Evolutionary conservation across 2,797 vertebrate genomes (phyloP).

Genomic region (Leptoclinus maculatus): DNA sequence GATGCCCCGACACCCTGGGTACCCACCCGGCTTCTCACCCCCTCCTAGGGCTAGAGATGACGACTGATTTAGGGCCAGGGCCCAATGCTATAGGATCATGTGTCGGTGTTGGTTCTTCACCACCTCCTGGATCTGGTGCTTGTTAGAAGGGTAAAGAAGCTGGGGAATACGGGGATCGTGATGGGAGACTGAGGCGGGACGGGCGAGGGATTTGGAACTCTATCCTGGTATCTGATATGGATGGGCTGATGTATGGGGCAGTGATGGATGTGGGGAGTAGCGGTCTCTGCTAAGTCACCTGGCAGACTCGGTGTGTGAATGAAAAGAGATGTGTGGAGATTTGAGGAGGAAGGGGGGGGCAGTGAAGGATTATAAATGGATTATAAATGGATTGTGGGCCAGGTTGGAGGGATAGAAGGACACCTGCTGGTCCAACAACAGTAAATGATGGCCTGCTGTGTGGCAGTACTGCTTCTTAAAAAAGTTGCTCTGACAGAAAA

Average conservation of each 20-base stretch:
- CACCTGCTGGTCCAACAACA: conserved; percentile 56
- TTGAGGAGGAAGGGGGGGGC: conserved; percentile 1
- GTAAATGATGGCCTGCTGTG: background rate
- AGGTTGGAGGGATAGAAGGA: conserved; percentile 52
- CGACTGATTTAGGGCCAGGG: conserved; percentile 78
- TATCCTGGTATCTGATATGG: conserved; percentile 76
- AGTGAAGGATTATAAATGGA: conserved; percentile 25
- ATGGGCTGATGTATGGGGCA: conserved; percentile 68
- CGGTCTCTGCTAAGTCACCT: conserved; percentile 64
- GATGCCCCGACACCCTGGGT: conserved; percentile 53
- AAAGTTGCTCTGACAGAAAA: background rate
- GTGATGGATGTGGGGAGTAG: conserved; percentile 70
- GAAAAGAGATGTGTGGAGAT: conserved; percentile 49
- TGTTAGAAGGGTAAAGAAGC: conserved; percentile 77
- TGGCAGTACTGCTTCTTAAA: background rate
- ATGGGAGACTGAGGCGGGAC: conserved; percentile 47
- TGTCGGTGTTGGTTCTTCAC: conserved; percentile 81
- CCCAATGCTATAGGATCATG: conserved; percentile 79
- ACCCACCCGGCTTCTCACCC: background rate
- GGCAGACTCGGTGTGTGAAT: conserved; percentile 50
- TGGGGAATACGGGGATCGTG: conserved; percentile 59
- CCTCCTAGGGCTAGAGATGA: conserved; percentile 51
- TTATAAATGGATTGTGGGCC: conserved; percentile 30
- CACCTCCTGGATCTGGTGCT: conserved; percentile 77
- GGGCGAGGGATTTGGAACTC: conserved; percentile 74